Base-by-base conservation (phyloP, 2,797 vertebrate species). In the Myioborus melanocephalus region DNA sequence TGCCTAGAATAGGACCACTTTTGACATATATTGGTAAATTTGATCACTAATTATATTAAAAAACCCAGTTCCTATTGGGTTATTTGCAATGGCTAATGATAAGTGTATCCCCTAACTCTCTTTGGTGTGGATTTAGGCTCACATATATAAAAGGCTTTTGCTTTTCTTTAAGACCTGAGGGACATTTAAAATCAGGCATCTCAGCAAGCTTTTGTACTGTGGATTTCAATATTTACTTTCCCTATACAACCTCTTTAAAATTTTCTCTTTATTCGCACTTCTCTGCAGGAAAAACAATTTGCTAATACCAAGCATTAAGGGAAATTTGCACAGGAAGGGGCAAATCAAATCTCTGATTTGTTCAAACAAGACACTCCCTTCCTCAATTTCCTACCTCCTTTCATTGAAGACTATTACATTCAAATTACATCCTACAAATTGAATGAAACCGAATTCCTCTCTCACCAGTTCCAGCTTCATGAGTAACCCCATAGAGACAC, bases 161-260 rank as follows among this genome's bases (percentile, higher is more conserved):
- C 37, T 76, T 56, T 75, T 41, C 49, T 57, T 69, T 56, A 87
- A 71, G 71, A 69, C 30, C 39, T 17, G 46, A 44, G 34, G 49
- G 50, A 70, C 22, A 35, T 75, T 78, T 93, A 86, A 91, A 94
- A 91, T 66, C 61, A 32, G 35, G 27, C 50, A 39, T 63, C 44
- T 91, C 76, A 65, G 53, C 55, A 88, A 87, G 56, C 13, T 83
- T 77, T 91, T 82, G 13, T 75, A 34, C 21, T 23, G 49, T 53
- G 14, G 44, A 64, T 91, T 95, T 93, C 72, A 91, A n/a, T 82
- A 88, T 88, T 93, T 91, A 46, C 70, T 60, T 82, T 94, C 66
- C 44, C 77, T 60, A 72, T 91, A 90, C 9, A 78, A 46, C 9
- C 41, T 81, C 70, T 56, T 72, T 8, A 49, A 66, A 88, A 34